Conservation (phyloP, 2,888 invertebrate species). For the Acleris sparsana region DNA sequence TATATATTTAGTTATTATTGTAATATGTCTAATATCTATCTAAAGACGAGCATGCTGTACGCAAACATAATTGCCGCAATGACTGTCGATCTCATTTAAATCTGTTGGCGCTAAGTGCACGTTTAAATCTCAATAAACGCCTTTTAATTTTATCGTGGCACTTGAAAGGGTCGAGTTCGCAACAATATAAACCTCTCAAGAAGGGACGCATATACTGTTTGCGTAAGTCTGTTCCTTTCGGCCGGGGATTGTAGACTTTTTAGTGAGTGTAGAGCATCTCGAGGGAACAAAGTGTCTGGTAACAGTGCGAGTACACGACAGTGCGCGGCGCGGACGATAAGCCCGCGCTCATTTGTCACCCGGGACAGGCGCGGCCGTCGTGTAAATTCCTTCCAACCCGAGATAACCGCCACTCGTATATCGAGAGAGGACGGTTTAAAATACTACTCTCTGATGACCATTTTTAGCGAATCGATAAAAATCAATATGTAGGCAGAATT, state of each 20-base stretch:
- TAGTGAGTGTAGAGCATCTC: conserved; percentile 13
- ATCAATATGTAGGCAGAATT: conserved; percentile 9
- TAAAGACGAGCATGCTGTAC: neutral
- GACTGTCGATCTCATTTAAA: conserved; percentile 60
- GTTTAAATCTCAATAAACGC: conserved; percentile 46
- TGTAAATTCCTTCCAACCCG: conserved; percentile 72
- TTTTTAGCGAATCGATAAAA: conserved; percentile 33
- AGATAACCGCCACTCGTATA: conserved; percentile 71
- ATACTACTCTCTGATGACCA: conserved; percentile 42
- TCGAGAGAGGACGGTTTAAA: conserved; percentile 56
- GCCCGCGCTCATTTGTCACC: conserved; percentile 78
- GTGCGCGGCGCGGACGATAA: conserved; percentile 66
- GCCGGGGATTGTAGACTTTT: neutral
- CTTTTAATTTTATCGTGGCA: conserved; percentile 48
- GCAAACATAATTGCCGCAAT: conserved; percentile 11
- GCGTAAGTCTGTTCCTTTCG: conserved; percentile 25
- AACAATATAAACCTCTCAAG: conserved; percentile 16
- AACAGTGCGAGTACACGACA: conserved; percentile 39
- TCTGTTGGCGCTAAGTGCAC: conserved; percentile 49
- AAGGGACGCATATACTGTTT: conserved; percentile 13
- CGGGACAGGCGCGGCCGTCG: conserved; percentile 66
- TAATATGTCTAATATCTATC: too few relatives aligned
- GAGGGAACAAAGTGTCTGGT: conserved; percentile 35
- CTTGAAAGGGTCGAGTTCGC: conserved; percentile 37
- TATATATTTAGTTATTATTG: too few relatives aligned